Evolutionary conservation across 2,797 vertebrate species (phyloP).

Genomic region (Enteromius trimaculatus): DNA sequence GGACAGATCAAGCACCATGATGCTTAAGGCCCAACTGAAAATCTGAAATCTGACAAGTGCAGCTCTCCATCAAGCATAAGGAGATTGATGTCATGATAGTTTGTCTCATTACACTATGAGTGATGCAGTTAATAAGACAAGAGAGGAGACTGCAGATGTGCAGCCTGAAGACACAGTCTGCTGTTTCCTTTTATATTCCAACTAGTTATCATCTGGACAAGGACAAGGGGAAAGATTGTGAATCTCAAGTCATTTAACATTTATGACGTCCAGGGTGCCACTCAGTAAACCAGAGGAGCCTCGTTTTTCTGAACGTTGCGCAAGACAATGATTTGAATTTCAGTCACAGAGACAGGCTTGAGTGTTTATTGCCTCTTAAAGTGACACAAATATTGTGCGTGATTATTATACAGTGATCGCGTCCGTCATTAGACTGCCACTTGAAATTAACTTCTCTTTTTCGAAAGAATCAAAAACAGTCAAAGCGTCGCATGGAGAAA

Average conservation of each 20-base stretch:
- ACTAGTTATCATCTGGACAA: constrained; percentile 24
- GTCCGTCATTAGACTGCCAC: background rate
- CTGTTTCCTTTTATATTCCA: constrained; percentile 13
- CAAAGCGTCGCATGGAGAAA: constrained; percentile 17
- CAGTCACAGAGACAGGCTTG: background rate
- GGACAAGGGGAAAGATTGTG: background rate
- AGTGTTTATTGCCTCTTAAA: constrained; percentile 1
- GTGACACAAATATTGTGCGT: background rate
- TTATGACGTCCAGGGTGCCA: background rate
- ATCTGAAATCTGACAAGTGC: constrained; percentile 31
- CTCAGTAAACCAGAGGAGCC: background rate
- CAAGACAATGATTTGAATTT: constrained; percentile 31
- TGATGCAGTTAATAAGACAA: constrained; percentile 44
- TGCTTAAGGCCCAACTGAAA: constrained; percentile 15
- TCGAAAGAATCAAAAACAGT: constrained; percentile 14
- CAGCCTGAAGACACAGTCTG: background rate
- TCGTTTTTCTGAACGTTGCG: background rate
- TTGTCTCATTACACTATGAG: constrained; percentile 22
- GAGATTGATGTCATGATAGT: constrained; percentile 39
- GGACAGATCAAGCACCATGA: constrained; percentile 8
- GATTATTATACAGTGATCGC: background rate
- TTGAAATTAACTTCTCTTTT: constrained; percentile 7
- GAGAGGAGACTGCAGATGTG: constrained; percentile 11
- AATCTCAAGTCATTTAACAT: constrained; percentile 9
- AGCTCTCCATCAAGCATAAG: background rate